Conservation (phyloP, 2,888 invertebrate genomes). For the Cloeon dipterum region DNA sequence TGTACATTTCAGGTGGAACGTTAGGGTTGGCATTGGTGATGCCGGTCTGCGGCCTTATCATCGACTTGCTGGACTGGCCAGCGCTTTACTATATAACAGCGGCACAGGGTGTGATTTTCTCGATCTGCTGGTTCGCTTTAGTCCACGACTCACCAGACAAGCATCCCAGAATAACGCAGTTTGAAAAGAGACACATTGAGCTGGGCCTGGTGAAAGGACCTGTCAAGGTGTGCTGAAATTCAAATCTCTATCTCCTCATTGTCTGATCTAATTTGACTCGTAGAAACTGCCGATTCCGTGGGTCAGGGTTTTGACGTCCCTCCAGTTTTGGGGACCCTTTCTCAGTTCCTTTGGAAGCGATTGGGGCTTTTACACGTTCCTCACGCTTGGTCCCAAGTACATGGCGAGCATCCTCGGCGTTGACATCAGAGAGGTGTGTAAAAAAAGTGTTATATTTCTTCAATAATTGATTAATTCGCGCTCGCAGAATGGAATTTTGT, state of each 20-base stretch:
- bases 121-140: constrained; percentile 9
- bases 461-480: not conserved
- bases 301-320: constrained; percentile 11
- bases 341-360: constrained; percentile 12
- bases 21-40: constrained; percentile 14
- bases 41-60: constrained; percentile 1
- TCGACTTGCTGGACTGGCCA: not conserved
- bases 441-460: too few species aligned
- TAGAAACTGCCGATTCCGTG: constrained; percentile 11
- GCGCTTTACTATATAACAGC: constrained; percentile 12
- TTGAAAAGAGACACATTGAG: constrained; percentile 9
- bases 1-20: not conserved
- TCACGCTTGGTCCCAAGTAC: constrained; percentile 14
- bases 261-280: too few species aligned
- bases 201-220: not conserved
- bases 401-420: constrained; percentile 12
- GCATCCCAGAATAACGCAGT: constrained; percentile 12
- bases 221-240: not conserved
- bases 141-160: constrained; percentile 10
- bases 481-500: constrained; percentile 13
- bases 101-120: not conserved
- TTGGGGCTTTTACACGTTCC: constrained; percentile 14
- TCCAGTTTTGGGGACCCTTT: constrained; percentile 12
- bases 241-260: too few species aligned
- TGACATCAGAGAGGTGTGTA: constrained; percentile 11